phyloP scores from a whole-genome alignment of 1,140 invertebrate genomes.

The Venustaconcha ellipsiformis region DNA sequence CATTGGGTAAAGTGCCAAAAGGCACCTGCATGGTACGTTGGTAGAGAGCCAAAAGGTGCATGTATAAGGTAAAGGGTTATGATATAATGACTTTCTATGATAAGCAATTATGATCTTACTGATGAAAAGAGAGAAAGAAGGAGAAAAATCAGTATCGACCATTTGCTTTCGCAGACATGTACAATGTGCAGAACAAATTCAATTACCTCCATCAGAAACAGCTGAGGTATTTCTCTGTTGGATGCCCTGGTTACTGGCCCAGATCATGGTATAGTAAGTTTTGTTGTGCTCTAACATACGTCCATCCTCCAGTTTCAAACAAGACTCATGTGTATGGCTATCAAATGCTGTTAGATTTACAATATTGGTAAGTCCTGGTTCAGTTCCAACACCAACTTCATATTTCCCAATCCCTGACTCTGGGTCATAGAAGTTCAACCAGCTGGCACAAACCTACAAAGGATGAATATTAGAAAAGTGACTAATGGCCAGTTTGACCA shows the following conservation, averaged over 20 bases:
- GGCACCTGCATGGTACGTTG: no score
- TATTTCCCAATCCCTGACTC: slow-evolving; percentile 37
- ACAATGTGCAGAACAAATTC: no score
- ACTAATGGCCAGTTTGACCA: no score
- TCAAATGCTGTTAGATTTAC: slow-evolving; percentile 2
- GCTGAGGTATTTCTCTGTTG: slow-evolving; percentile 13
- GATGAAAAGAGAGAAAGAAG: no score
- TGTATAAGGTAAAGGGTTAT: no score
- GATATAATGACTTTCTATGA: no score
- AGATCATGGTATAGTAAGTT: slow-evolving; percentile 22
- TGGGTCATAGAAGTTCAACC: slow-evolving; percentile 41
- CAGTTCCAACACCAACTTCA: slow-evolving; percentile 19
- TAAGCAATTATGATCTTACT: no score
- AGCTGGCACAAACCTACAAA: slow-evolving; percentile 39
- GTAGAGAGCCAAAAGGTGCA: no score
- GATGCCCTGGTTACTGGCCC: slow-evolving; percentile 27
- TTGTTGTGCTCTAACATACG: slow-evolving; percentile 14
- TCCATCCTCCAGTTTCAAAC: slow-evolving; percentile 2
- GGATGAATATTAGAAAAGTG: not conserved
- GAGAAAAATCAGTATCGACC: no score
- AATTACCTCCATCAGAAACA: slow-evolving; percentile 29
- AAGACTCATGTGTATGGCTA: not conserved
- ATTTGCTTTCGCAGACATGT: no score
- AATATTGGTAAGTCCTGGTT: slow-evolving; percentile 13
- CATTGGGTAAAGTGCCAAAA: no score